A percentile compares a stretch with the other conserved stretches of the same genome.
phyloP scores from a whole-genome alignment of 2,113 vertebrate species.

The Lasiurus borealis region DNA sequence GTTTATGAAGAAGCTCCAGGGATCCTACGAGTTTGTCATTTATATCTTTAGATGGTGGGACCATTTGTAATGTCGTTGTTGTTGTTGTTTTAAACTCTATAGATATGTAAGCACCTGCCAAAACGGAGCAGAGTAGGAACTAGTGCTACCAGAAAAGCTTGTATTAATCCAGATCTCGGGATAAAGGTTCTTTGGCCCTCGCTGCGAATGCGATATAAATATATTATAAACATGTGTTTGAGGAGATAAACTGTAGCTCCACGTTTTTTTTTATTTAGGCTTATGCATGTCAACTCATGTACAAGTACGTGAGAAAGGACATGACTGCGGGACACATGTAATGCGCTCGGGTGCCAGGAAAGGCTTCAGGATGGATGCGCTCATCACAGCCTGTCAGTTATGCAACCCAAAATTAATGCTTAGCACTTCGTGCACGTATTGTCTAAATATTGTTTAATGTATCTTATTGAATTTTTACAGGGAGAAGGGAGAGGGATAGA shows the following conservation, averaged over 20 bases:
- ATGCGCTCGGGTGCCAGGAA: slow-evolving; percentile 12
- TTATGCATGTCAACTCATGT: slow-evolving; percentile 35
- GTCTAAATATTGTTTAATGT: no score
- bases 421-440: not conserved
- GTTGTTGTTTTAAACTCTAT: not conserved
- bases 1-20: not conserved
- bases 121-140: not conserved
- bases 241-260: not conserved
- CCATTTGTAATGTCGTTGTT: no score
- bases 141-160: not conserved
- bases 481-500: no score
- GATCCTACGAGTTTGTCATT: not conserved
- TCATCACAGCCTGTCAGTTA: slow-evolving; percentile 30
- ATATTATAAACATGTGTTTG: not conserved
- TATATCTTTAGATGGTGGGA: not conserved
- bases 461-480: no score
- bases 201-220: not conserved
- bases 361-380: not conserved
- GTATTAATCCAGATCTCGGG: not conserved
- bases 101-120: not conserved
- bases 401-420: not conserved
- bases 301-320: slow-evolving; percentile 17
- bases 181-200: not conserved
- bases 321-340: not conserved
- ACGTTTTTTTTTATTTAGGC: slow-evolving; percentile 35